Evolutionary conservation across 2,888 invertebrate genomes (phyloP), one percentile per base, ranked within the genome.

Genomic region (Amphipoea lucens): DNA sequence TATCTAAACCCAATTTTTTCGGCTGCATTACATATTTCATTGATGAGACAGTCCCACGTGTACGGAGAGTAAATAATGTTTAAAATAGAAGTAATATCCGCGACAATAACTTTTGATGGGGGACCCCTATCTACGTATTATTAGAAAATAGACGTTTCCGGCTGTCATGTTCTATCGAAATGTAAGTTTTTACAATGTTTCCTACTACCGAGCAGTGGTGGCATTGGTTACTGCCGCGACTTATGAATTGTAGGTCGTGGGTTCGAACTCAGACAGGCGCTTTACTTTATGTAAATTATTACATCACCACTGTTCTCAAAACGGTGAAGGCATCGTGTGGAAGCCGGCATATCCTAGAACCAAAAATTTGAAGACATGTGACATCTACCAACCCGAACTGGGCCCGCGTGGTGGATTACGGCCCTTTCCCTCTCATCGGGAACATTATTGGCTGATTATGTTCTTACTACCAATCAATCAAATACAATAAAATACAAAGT

Each of bases 131-230:
- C 60, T 69, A 60, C 2, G 36, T 36, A 36, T 75, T 69, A 75
- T 20, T 36, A 66, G 66, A 80, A 51, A 74, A 42, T 36, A 74
- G 51, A 66, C 17, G 20, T 66, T 65, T 81, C 68, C 82, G 76
- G 76, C 48, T 76, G 57, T 70, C 82, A 76, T 60, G 69, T 82
- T 45, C 51, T 36, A 51, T 70, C 51, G 76, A 81, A 81, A 75
- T 62, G 36, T 14, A 62, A 45, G 7, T 66, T 66, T 17, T 48
- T 63, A 48, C 29, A 51, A 29, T 1, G 45, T 40, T 63, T 62
- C 54, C 81, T 57, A 54, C 6, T 57, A 23, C 23, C 54, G 23
- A 57, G 3, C 7, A 57, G 23, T 23, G 23, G 9, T 57, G 23
- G 51, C 2, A 57, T 23, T 57, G 4, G 9, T 57, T 9, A 9